Conservation (phyloP, 2,797 vertebrate species). For the Valencia hispanica region DNA sequence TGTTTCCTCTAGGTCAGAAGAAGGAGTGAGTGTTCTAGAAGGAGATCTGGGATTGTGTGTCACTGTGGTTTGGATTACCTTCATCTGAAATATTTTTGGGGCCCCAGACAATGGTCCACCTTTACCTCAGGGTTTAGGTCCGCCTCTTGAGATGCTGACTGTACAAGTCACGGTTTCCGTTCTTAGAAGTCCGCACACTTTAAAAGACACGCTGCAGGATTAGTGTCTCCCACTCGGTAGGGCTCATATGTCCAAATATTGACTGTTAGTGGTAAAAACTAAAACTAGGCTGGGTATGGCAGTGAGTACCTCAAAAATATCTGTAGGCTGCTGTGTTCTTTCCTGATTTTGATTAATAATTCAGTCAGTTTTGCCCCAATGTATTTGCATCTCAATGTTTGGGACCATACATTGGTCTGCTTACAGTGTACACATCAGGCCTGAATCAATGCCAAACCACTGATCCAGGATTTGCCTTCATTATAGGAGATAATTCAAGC, state of each 20-base stretch:
- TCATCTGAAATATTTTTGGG: not conserved
- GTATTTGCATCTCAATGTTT: slow-evolving; percentile 10
- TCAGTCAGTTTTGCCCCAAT: not conserved
- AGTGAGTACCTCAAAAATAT: slow-evolving; percentile 6
- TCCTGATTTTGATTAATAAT: slow-evolving; percentile 6
- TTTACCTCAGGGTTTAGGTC: not conserved
- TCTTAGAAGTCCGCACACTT: slow-evolving; percentile 41
- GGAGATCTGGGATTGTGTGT: not conserved
- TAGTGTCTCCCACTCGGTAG: slow-evolving; percentile 66
- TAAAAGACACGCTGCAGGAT: slow-evolving; percentile 47
- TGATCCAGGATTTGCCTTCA: slow-evolving; percentile 31
- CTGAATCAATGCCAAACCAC: slow-evolving; percentile 1
- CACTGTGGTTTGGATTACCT: slow-evolving; percentile 1
- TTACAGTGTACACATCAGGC: slow-evolving; percentile 30
- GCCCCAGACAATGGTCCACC: not conserved
- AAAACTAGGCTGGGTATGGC: slow-evolving; percentile 23
- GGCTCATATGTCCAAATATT: slow-evolving; percentile 64
- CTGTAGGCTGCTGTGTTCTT: not conserved
- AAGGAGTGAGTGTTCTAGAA: not conserved
- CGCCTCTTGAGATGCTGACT: not conserved
- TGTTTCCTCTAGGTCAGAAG: not conserved
- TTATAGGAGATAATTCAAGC: slow-evolving; percentile 14
- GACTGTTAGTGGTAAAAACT: slow-evolving; percentile 39
- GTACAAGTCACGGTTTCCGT: slow-evolving; percentile 16
- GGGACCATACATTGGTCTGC: slow-evolving; percentile 1